Evolutionary conservation across 2,888 invertebrate species (phyloP), one percentile per base, ranked within the genome.

Genomic region (Phalangium opilio): DNA sequence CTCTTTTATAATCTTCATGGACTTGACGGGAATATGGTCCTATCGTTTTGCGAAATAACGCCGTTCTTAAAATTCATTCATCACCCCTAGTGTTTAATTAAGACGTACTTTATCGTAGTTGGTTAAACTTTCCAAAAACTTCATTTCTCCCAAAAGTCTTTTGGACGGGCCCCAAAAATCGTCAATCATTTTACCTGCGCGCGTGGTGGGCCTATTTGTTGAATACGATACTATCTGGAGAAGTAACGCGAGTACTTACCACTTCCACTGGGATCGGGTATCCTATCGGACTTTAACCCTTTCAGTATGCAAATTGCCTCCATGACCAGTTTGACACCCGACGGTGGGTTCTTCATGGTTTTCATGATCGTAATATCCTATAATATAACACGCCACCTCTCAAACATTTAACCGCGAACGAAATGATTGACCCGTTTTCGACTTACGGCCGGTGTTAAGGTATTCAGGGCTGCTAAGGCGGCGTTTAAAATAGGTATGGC

Each of bases 311-410:
- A 95, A 2, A 95, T 78, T 41, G 87, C 87, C 68, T 95, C 95
- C 87, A 95, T 86, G 2, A 93, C 73, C 57, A 72, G 59, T 66
- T 90, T 87, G 0, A 96, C 89, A 0, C 85, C 86, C 3, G 79
- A 75, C 0, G 95, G 95, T 0, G 96, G 96, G 70, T 85, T 91
- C 71, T 91, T 93, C 95, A 96, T 95, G 3, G 91, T 82, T 66
- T 95, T 95, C n/a, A 96, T 86, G 12, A 93, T 76, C 3, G 89
- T 87, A 50, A 96, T 85, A 64, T 98, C 96, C 0, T 83, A 34
- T 34, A 34, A 34, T 34, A 34, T 34, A 34, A n/a, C 14, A 34
- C n/a, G 14, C n/a, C 5, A n/a, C 3, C 12, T 3, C 14, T n/a
- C 14, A 14, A 34, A 34, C 14, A 14, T 34, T 12, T 34, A n/a